A percentile compares a stretch with the other conserved stretches of the same genome.
phyloP scores from a whole-genome alignment of 2,797 vertebrate species.

The Lagocephalus sceleratus region DNA sequence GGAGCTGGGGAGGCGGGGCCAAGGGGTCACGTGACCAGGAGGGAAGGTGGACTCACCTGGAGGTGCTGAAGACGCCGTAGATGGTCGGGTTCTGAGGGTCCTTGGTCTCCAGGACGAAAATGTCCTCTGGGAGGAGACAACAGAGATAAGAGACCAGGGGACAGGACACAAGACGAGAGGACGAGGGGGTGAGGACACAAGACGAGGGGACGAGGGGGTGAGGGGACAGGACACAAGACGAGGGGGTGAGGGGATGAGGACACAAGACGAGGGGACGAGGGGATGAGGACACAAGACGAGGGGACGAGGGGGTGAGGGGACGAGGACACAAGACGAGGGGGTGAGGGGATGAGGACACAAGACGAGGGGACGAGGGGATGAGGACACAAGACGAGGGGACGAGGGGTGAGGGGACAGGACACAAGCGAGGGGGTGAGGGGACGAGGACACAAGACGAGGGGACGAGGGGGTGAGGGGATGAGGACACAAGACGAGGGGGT shows the following conservation, averaged over 20 bases:
- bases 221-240: too few species aligned
- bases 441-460: neutral
- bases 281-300: too few species aligned
- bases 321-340: neutral
- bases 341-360: neutral
- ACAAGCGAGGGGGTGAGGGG: too few species aligned
- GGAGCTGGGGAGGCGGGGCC: neutral
- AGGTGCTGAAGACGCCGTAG: slow-evolving; percentile 84
- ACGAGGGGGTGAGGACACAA: neutral
- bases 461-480: neutral
- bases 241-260: too few species aligned
- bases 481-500: too few species aligned
- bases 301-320: slow-evolving; percentile 13
- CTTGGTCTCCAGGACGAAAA: slow-evolving; percentile 83
- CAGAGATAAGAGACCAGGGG: slow-evolving; percentile 9
- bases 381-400: too few species aligned
- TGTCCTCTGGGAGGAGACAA: slow-evolving; percentile 75
- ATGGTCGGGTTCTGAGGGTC: slow-evolving; percentile 82
- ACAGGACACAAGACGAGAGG: too few species aligned
- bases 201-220: too few species aligned
- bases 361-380: too few species aligned
- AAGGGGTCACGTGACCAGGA: too few species aligned
- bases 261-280: too few species aligned
- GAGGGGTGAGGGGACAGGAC: too few species aligned
- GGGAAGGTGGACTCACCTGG: slow-evolving; percentile 72